phyloP scores from a whole-genome alignment of 2,888 invertebrate species.

The Muscina levida region DNA sequence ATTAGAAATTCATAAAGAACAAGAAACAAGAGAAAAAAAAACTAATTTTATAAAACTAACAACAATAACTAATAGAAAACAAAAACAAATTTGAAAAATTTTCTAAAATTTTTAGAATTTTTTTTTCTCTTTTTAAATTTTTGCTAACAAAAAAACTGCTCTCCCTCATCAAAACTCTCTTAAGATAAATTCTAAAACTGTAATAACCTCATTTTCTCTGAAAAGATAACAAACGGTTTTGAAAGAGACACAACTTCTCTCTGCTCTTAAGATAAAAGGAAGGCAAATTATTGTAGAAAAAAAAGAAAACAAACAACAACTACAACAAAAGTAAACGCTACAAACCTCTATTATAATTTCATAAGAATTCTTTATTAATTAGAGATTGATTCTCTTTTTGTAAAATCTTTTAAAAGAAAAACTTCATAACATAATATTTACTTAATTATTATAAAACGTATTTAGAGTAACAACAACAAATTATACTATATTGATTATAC shows the following conservation, averaged over 20 bases:
- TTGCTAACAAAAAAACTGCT: no score
- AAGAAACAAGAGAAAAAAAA: slow-evolving; percentile 29
- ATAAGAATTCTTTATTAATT: no score
- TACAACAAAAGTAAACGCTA: slow-evolving; percentile 58
- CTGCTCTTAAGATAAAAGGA: neutral
- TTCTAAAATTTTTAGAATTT: slow-evolving; percentile 12
- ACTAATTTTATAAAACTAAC: slow-evolving; percentile 42
- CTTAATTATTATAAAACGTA: slow-evolving; percentile 58
- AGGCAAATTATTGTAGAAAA: slow-evolving; percentile 11
- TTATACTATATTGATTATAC: slow-evolving; percentile 68
- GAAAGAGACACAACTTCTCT: neutral
- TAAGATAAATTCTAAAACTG: no score
- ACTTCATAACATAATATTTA: slow-evolving; percentile 52
- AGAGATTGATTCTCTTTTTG: slow-evolving; percentile 63
- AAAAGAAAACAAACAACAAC: neutral
- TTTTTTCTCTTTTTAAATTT: no score
- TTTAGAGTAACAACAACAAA: slow-evolving; percentile 69
- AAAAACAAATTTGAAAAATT: slow-evolving; percentile 17
- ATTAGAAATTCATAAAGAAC: slow-evolving; percentile 62
- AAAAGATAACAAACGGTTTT: neutral
- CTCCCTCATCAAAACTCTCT: neutral
- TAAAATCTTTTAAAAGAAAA: slow-evolving; percentile 59
- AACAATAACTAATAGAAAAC: slow-evolving; percentile 25
- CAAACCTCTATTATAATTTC: slow-evolving; percentile 42
- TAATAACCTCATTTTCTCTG: slow-evolving; percentile 25